Evolutionary conservation across 1,140 invertebrate genomes (phyloP).

Genomic region (Heterodera schachtii): DNA sequence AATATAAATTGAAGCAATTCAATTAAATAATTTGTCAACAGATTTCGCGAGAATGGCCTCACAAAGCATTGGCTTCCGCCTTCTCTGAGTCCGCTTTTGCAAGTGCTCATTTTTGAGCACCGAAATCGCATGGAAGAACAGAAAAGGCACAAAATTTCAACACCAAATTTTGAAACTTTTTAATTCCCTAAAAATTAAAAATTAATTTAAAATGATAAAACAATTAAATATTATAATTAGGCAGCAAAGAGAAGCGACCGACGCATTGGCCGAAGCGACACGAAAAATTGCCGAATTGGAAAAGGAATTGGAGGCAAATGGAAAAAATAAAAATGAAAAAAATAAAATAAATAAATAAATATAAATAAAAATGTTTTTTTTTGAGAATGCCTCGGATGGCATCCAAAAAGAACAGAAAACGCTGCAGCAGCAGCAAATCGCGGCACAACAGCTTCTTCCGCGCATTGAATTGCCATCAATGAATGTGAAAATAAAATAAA

Average conservation of each 20-base stretch:
- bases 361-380: not conserved
- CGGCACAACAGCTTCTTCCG: not conserved
- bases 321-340: not conserved
- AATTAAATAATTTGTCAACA: not conserved
- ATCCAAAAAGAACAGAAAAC: not conserved
- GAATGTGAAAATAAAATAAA: constrained; percentile 8
- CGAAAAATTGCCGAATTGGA: constrained; percentile 23
- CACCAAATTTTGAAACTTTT: not conserved
- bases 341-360: not conserved
- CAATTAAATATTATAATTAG: not conserved
- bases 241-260: not conserved
- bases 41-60: constrained; percentile 38
- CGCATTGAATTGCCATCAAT: constrained; percentile 4
- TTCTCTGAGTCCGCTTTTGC: constrained; percentile 39
- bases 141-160: constrained; percentile 33
- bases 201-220: too few relatives aligned
- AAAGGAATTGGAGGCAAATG: constrained; percentile 4
- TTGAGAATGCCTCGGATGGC: not conserved
- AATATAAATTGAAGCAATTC: too few relatives aligned
- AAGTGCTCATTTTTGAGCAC: constrained; percentile 46
- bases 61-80: constrained; percentile 46
- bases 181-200: not conserved
- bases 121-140: constrained; percentile 37
- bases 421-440: not conserved
- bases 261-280: constrained; percentile 11